Evolutionary conservation across 2,888 invertebrate genomes (phyloP).

Genomic region (Cephalotes varians): DNA sequence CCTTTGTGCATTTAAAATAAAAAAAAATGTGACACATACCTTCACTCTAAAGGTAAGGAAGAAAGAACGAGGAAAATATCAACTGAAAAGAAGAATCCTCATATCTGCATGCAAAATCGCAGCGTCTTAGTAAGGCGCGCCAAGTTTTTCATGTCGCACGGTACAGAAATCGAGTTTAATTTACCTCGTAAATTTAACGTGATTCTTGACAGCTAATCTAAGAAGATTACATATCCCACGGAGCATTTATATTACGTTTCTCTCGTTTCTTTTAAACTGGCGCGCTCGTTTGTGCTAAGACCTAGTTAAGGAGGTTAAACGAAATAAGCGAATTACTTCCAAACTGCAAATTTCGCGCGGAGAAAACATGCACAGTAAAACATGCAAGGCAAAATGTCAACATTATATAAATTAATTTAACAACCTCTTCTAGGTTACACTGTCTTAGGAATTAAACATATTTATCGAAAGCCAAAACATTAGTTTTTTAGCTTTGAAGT

Average conservation of each 20-base stretch:
- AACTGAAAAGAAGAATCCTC: background rate
- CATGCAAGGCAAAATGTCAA: background rate
- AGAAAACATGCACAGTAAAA: background rate
- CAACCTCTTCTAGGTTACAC: background rate
- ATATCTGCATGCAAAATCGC: slow-evolving; percentile 18
- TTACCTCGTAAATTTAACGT: slow-evolving; percentile 5
- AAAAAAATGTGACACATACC: background rate
- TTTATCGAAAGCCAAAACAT: background rate
- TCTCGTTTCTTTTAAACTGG: slow-evolving; percentile 25
- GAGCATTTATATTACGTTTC: slow-evolving; percentile 5
- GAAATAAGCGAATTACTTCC: slow-evolving; percentile 11
- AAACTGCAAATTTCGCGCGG: background rate
- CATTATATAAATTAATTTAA: background rate
- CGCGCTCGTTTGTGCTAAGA: slow-evolving; percentile 1
- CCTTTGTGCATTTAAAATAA: background rate
- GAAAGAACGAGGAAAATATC: slow-evolving; percentile 8
- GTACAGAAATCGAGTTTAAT: slow-evolving; percentile 29
- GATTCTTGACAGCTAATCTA: slow-evolving; percentile 22
- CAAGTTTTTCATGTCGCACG: slow-evolving; percentile 1
- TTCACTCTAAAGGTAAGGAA: background rate
- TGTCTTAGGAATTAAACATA: background rate
- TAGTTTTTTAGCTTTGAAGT: background rate
- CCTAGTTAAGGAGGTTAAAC: background rate
- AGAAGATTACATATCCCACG: slow-evolving; percentile 13
- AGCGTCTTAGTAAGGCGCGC: background rate